These are phyloP conservation scores for Drosophila quinaria DNA, from an alignment of 2,888 invertebrate species.

Conservation along the genomic window DNA sequence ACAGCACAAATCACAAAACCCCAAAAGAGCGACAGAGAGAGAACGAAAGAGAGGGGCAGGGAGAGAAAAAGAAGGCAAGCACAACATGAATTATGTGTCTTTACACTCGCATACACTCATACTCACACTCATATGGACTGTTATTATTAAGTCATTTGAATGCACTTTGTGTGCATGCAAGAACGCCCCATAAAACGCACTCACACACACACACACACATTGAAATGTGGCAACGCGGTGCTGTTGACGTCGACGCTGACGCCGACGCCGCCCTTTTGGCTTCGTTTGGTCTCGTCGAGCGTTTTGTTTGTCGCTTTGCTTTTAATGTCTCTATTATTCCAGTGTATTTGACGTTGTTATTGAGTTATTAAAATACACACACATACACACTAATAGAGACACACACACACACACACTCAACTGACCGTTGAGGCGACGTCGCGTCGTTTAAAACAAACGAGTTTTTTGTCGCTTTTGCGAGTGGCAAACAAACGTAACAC, in stretches of 20 bases:
- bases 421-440: conserved; percentile 43
- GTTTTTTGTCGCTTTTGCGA: conserved; percentile 61
- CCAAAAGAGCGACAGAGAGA: not conserved
- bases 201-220: conserved; percentile 22
- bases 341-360: conserved; percentile 74
- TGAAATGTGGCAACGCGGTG: conserved; percentile 59
- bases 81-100: conserved; percentile 67
- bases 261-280: conserved; percentile 42
- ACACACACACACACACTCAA: conserved; percentile 22
- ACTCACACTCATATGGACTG: conserved; percentile 27
- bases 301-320: conserved; percentile 67
- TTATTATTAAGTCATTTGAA: conserved; percentile 81
- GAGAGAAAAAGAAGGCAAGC: conserved; percentile 12
- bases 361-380: conserved; percentile 74
- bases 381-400: conserved; percentile 22
- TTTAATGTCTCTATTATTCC: conserved; percentile 80
- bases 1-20: conserved; percentile 58
- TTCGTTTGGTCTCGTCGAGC: conserved; percentile 37
- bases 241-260: conserved; percentile 18
- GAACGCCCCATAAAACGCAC: conserved; percentile 51
- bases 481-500: conserved; percentile 55
- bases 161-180: conserved; percentile 67
- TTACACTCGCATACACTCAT: conserved; percentile 13
- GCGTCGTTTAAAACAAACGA: conserved; percentile 64
- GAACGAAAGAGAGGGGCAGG: not conserved